phyloP scores from a whole-genome alignment of 2,888 invertebrate genomes.

The Automeris io region DNA sequence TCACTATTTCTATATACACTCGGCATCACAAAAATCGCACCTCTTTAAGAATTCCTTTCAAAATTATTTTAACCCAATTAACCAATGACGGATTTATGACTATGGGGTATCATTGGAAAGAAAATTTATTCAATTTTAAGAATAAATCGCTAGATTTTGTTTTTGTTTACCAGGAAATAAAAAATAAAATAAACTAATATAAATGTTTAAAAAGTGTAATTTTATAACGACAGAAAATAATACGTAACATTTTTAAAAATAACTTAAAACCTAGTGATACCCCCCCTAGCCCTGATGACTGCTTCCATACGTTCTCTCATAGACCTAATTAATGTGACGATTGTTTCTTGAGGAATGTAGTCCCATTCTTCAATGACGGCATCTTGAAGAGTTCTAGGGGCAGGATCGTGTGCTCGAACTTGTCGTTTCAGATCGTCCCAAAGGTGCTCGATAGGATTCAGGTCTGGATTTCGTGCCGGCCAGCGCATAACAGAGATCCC shows the following conservation, averaged over 20 bases:
- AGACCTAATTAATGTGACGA: slow-evolving; percentile 1
- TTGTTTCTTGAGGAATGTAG: slow-evolving; percentile 7
- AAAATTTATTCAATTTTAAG: too few relatives aligned
- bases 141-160: too few relatives aligned
- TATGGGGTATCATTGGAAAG: too few relatives aligned
- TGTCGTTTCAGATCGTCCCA: not conserved
- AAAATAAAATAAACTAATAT: too few relatives aligned
- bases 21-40: too few relatives aligned
- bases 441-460: slow-evolving; percentile 9
- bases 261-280: slow-evolving; percentile 3
- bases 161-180: too few relatives aligned
- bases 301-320: slow-evolving; percentile 4
- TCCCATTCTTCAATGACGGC: slow-evolving; percentile 11
- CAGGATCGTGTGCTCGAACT: not conserved
- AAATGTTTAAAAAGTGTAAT: too few relatives aligned
- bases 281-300: slow-evolving; percentile 4
- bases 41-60: too few relatives aligned
- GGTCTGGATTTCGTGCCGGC: not conserved
- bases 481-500: not conserved
- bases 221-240: not conserved
- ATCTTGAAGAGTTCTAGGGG: slow-evolving; percentile 4
- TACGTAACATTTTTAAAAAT: not conserved
- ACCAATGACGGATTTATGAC: too few relatives aligned
- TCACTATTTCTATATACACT: too few relatives aligned
- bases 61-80: too few relatives aligned